Percentiles rank a stretch among this genome's conserved stretches.
These are phyloP conservation scores for Sterna hirundo DNA, from an alignment of 2,113 vertebrate genomes.

Conservation along the genomic window DNA sequence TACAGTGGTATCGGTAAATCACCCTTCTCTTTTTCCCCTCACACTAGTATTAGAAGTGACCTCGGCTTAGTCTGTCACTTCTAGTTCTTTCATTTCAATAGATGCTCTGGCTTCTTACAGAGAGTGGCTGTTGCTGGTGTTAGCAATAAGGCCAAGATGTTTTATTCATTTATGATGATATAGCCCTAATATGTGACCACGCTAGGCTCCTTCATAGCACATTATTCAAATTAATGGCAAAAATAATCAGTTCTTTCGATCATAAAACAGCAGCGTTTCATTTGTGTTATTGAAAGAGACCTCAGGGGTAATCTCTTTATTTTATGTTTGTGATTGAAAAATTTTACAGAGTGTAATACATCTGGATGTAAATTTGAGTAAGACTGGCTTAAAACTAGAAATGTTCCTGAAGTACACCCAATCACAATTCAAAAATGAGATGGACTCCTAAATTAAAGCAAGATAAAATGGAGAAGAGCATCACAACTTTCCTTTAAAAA, in stretches of 20 bases:
- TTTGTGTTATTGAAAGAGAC: background rate
- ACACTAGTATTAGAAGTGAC: background rate
- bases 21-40: background rate
- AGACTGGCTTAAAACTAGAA: background rate
- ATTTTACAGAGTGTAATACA: background rate
- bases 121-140: background rate
- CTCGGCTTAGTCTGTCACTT: background rate
- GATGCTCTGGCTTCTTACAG: conserved; percentile 8
- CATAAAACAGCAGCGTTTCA: background rate
- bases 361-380: background rate
- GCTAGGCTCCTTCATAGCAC: background rate
- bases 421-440: background rate
- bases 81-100: background rate
- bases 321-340: background rate
- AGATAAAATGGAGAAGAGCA: background rate
- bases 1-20: background rate
- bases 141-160: conserved; percentile 16
- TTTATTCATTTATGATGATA: conserved; percentile 50
- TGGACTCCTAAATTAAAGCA: background rate
- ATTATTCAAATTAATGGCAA: background rate
- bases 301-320: background rate
- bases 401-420: background rate
- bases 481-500: background rate
- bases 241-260: background rate
- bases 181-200: background rate